phyloP scores from a whole-genome alignment of 1,140 invertebrate species.

The Ditylenchus dipsaci region DNA sequence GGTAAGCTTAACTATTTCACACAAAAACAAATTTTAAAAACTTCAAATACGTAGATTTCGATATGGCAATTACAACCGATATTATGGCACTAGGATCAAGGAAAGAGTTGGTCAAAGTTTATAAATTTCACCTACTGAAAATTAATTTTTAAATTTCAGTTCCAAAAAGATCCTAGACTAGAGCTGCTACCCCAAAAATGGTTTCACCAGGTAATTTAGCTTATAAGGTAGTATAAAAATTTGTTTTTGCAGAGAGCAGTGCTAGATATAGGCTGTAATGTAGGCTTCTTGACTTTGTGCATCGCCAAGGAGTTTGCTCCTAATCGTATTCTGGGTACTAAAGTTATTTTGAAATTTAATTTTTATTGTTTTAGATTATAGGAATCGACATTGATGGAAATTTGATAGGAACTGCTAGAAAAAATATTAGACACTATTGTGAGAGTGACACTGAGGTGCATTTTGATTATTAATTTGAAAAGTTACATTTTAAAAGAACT shows the following conservation, averaged over 20 bases:
- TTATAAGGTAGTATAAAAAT: not conserved
- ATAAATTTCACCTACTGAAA: too few relatives aligned
- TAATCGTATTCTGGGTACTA: constrained; percentile 62
- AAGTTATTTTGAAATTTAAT: not conserved
- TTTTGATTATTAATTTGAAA: constrained; percentile 1
- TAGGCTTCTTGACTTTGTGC: constrained; percentile 78
- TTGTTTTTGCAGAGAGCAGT: constrained; percentile 72
- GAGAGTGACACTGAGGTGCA: constrained; percentile 54
- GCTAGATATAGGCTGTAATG: constrained; percentile 94
- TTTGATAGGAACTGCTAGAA: constrained; percentile 75
- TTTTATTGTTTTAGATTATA: too few relatives aligned
- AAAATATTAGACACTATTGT: constrained; percentile 75
- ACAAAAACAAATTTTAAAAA: too few relatives aligned
- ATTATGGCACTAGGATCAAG: constrained; percentile 8
- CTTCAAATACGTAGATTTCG: constrained; percentile 47
- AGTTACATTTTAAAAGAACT: not conserved
- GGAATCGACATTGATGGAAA: constrained; percentile 91
- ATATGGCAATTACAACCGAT: constrained; percentile 54
- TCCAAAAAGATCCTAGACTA: too few relatives aligned
- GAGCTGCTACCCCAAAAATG: constrained; percentile 76
- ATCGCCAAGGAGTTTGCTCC: constrained; percentile 80
- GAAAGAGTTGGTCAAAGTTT: not conserved
- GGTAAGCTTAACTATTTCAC: too few relatives aligned
- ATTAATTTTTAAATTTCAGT: too few relatives aligned
- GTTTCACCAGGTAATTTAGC: constrained; percentile 65